These are phyloP conservation scores for Zapus hudsonius DNA, from an alignment of 2,113 vertebrate species.

Conservation along the genomic window DNA sequence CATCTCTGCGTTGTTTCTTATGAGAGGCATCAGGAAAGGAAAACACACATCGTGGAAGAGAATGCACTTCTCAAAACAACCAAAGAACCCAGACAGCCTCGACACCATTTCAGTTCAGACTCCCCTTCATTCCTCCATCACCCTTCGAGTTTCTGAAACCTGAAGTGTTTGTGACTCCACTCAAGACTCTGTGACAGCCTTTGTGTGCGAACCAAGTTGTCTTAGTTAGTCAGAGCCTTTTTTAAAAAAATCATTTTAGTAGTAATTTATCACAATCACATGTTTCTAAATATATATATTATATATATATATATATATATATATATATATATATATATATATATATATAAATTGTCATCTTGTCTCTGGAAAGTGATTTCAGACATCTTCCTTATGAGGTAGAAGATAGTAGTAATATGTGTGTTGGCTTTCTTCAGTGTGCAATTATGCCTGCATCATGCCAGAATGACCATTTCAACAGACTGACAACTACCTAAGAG, in stretches of 20 bases:
- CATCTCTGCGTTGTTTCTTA: slow-evolving; percentile 21
- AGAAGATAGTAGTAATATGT: too few species aligned
- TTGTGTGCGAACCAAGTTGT: neutral
- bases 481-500: neutral
- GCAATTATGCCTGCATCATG: neutral
- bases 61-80: neutral
- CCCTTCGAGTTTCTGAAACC: neutral
- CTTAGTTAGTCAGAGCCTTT: slow-evolving; percentile 10
- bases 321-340: too few species aligned
- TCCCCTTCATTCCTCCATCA: neutral
- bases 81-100: neutral
- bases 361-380: slow-evolving; percentile 28
- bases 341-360: too few species aligned
- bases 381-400: neutral
- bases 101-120: neutral
- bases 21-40: slow-evolving; percentile 1
- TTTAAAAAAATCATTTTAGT: slow-evolving; percentile 25
- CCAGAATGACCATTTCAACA: neutral
- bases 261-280: slow-evolving; percentile 30
- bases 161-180: neutral
- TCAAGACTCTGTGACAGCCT: neutral
- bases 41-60: neutral
- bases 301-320: too few species aligned
- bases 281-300: slow-evolving; percentile 8
- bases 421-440: neutral